These are phyloP conservation scores for Cyrtonyx montezumae DNA, from an alignment of 2,113 vertebrate genomes.

Conservation along the genomic window DNA sequence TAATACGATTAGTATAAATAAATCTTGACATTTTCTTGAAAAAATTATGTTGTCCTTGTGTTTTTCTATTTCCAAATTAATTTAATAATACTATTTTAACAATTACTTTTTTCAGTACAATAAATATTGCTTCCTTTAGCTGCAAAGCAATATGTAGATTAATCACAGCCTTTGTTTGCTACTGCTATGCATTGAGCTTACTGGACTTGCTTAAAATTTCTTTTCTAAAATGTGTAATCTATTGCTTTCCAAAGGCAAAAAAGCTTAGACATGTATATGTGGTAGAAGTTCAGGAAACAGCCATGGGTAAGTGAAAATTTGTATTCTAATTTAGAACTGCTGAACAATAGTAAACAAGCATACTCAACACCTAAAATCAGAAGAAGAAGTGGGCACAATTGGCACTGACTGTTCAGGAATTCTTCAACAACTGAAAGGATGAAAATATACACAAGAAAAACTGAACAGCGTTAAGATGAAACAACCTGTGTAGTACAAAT, in stretches of 20 bases:
- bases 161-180: not conserved
- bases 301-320: fast-evolving
- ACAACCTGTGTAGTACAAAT: fast-evolving
- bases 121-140: not conserved
- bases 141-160: not conserved
- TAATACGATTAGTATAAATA: not conserved
- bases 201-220: not conserved
- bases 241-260: not conserved
- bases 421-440: not conserved
- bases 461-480: fast-evolving
- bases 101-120: not conserved
- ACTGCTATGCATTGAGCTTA: not conserved
- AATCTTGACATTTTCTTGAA: not conserved
- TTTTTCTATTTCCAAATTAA: not conserved
- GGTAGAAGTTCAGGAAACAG: not conserved
- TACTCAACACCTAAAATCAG: not conserved
- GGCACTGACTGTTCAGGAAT: not conserved
- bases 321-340: not conserved
- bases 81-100: not conserved
- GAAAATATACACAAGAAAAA: not conserved
- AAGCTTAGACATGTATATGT: not conserved
- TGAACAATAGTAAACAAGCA: not conserved
- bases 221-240: not conserved
- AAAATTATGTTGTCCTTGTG: not conserved
- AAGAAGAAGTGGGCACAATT: not conserved